Percentiles rank a stretch among this genome's conserved stretches.
phyloP scores from a whole-genome alignment of 1,140 invertebrate genomes.

The Akabosia matsudoensis region DNA sequence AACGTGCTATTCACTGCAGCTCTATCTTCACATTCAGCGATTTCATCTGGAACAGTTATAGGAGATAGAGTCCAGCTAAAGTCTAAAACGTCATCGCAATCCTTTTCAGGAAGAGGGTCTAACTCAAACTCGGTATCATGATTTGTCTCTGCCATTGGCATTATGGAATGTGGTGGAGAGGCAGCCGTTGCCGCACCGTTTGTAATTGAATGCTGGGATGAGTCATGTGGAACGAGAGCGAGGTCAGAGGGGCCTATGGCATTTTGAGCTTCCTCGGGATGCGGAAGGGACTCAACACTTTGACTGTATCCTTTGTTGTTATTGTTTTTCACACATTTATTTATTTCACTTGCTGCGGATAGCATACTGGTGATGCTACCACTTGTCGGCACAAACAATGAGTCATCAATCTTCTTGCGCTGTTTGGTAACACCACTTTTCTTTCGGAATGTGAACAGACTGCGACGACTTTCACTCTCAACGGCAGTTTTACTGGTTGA shows the following conservation, averaged over 20 bases:
- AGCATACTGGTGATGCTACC: neutral
- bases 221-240: neutral
- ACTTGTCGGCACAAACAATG: slow-evolving; percentile 11
- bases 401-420: slow-evolving; percentile 19
- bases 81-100: slow-evolving; percentile 17
- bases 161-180: neutral
- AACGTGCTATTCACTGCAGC: neutral
- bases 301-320: neutral
- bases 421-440: neutral
- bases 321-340: neutral
- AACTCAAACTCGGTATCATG: slow-evolving; percentile 41
- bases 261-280: neutral
- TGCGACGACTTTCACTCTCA: neutral
- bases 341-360: neutral
- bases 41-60: neutral
- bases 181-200: neutral
- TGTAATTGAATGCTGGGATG: slow-evolving; percentile 1
- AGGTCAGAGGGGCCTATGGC: too few relatives aligned
- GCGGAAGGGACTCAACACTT: neutral
- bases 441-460: neutral
- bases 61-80: neutral
- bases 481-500: neutral
- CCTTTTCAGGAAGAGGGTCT: slow-evolving; percentile 43
- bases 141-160: slow-evolving; percentile 25
- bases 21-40: neutral